These are phyloP conservation scores for Microctonus brassicae DNA, from an alignment of 2,888 invertebrate species.

Conservation along the genomic window DNA sequence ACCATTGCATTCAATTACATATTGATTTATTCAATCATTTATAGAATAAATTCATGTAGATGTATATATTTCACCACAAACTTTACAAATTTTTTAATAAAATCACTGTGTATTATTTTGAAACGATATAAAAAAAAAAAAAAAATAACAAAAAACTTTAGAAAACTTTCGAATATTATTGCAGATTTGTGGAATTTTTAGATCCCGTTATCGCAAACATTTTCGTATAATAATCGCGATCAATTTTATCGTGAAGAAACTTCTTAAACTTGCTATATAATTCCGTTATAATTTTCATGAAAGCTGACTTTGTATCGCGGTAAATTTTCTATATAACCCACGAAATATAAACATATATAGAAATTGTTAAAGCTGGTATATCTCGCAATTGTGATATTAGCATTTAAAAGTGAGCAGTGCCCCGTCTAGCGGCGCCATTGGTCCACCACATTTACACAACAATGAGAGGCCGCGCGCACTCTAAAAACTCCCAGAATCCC, in stretches of 20 bases:
- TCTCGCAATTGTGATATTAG: conserved; percentile 60
- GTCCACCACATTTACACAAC: conserved; percentile 68
- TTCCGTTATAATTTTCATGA: conserved; percentile 26
- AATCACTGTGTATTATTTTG: not conserved
- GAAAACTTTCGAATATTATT: conserved; percentile 17
- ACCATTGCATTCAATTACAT: not conserved
- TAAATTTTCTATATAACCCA: not conserved
- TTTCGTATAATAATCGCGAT: conserved; percentile 10
- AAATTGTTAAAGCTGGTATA: conserved; percentile 63
- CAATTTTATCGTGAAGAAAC: conserved; percentile 1
- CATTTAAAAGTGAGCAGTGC: conserved; percentile 65
- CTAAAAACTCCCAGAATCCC: conserved; percentile 67
- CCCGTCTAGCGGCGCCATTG: conserved; percentile 67
- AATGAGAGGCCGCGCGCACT: conserved; percentile 65
- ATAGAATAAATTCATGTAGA: not conserved
- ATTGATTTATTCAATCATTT: not conserved
- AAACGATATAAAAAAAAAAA: not conserved
- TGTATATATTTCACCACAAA: not conserved
- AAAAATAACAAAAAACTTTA: conserved; percentile 4
- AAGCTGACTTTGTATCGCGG: not conserved
- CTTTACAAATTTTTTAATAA: not conserved
- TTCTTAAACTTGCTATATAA: not conserved
- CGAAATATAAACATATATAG: conserved; percentile 44
- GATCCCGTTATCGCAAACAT: not conserved
- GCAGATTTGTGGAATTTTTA: not conserved